A percentile compares a stretch with the other conserved stretches of the same genome.
Conservation (phyloP, 1,140 invertebrate species). For the Kradibia gibbosae region DNA sequence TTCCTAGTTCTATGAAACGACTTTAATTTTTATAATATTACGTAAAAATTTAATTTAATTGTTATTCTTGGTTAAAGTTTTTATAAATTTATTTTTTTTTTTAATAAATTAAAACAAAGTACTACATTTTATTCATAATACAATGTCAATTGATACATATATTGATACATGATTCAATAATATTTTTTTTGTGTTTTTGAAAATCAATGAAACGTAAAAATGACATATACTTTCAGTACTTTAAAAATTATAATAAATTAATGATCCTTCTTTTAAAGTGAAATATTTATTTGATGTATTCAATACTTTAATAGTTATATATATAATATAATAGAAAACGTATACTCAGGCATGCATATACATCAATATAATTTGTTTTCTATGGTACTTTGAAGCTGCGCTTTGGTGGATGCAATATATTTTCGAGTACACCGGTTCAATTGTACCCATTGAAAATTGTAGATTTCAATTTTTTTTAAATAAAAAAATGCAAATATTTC, state of each 20-base stretch:
- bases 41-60: background rate
- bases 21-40: background rate
- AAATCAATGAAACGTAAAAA: too few species aligned
- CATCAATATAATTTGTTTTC: constrained; percentile 18
- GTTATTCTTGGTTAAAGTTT: background rate
- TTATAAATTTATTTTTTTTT: too few species aligned
- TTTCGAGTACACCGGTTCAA: background rate
- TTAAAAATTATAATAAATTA: too few species aligned
- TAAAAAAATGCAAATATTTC: background rate
- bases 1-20: background rate
- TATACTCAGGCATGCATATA: background rate
- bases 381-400: constrained; percentile 9
- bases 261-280: too few species aligned
- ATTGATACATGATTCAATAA: too few species aligned
- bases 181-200: too few species aligned
- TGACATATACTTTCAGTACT: too few species aligned
- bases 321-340: background rate
- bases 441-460: constrained; percentile 2
- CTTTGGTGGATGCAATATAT: background rate
- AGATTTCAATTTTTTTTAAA: background rate
- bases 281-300: background rate
- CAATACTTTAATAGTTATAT: too few species aligned
- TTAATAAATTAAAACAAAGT: too few species aligned
- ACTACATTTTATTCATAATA: too few species aligned
- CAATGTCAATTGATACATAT: too few species aligned